Evolutionary conservation across 2,888 invertebrate genomes (phyloP), one percentile per base, ranked within the genome.

Genomic region (Sinodicranocentrus sp.): DNA sequence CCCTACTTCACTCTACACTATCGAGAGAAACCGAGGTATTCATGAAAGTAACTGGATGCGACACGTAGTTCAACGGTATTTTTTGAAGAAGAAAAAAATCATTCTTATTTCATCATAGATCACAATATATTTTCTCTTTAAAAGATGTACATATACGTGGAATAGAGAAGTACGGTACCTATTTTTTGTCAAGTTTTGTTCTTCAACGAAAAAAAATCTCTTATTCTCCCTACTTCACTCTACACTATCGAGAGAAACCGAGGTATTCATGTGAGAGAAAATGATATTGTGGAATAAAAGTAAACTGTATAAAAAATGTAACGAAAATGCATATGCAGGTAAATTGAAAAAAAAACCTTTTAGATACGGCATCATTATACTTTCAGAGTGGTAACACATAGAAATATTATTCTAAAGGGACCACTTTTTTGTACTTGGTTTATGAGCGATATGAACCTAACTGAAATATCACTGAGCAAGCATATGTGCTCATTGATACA

Each of bases 21-120:
- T 28, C 26, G 17, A 43, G 15, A 33, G 28, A 72, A 48, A n/a
- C 48, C 15, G n/a, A 57, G 5, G 57, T 21, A 23, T 76, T 63
- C 15, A 76, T 65, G 39, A 33, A 26, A 44, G 26, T 48, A n/a
- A 2, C 17, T 52, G 52, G n/a, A 52, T 39, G 13, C 6, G 5
- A 39, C 13, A n/a, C 48, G 13, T 10, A 57, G 15, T 68, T 26
- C 72, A 78, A 72, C 72, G 77, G 84, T 84, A 72, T 43, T 63
- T 71, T 71, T 43, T 21, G 43, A 71, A 80, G 52, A 63, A 57
- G 39, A 33, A 73, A 75, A 73, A 57, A 48, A 59, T 71, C 23
- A 52, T 68, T 44, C 57, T 73, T 68, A 25, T 43, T 48, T 8
- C 28, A 63, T 54, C 21, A 21, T 39, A 10, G 33, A 63, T 5